Evolutionary conservation across 2,888 invertebrate genomes (phyloP).

Genomic region (Dorcus hopei): DNA sequence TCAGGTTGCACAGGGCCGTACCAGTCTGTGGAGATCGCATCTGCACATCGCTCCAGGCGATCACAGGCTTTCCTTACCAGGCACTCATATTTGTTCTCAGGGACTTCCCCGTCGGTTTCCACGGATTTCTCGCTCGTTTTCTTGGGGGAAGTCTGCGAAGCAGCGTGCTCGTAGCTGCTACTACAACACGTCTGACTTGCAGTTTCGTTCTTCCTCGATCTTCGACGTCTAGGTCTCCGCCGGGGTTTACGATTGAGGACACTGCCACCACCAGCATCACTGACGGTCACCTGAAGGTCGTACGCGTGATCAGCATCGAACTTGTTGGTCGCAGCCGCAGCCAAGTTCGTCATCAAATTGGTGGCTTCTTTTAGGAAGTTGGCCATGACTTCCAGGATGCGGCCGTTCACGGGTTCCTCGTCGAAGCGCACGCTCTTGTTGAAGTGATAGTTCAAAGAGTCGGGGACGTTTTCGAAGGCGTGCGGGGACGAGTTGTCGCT

Average conservation of each 20-base stretch:
- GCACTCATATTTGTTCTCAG: conserved; percentile 44
- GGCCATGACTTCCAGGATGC: conserved; percentile 45
- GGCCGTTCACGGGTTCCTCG: conserved; percentile 28
- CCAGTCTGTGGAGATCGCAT: conserved; percentile 14
- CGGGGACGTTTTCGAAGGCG: conserved; percentile 26
- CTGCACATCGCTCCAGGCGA: conserved; percentile 41
- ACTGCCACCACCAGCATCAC: conserved; percentile 29
- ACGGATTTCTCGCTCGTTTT: conserved; percentile 20
- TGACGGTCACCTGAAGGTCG: conserved; percentile 41
- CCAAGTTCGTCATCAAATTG: conserved; percentile 43
- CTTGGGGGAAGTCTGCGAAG: conserved; percentile 31
- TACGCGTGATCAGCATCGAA: conserved; percentile 28
- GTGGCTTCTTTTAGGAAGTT: conserved; percentile 49
- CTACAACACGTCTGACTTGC: background rate
- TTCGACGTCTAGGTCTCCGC: background rate
- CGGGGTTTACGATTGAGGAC: background rate
- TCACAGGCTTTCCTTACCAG: conserved; percentile 42
- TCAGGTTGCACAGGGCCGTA: conserved; percentile 23
- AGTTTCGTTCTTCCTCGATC: conserved; percentile 1
- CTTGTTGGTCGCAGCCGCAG: conserved; percentile 31
- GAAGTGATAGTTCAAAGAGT: conserved; percentile 38
- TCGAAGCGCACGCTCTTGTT: conserved; percentile 38
- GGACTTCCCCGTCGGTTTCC: conserved; percentile 29
- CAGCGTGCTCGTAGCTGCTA: conserved; percentile 17
- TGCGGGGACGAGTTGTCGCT: conserved; percentile 12